Evolutionary conservation across 2,113 vertebrate species (phyloP).

Genomic region (Polyodon spathula): DNA sequence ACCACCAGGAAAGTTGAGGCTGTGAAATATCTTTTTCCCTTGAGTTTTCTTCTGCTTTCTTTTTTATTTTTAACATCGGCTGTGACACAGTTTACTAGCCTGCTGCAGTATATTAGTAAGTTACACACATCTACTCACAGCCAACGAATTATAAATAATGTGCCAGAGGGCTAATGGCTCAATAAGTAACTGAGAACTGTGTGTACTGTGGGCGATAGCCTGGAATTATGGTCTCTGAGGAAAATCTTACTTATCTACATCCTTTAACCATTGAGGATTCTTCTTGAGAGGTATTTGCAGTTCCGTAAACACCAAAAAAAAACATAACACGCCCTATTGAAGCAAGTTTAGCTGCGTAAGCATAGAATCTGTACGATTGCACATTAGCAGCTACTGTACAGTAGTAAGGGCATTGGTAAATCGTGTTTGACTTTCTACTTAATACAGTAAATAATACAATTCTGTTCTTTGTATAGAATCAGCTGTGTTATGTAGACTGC

Average conservation of each 20-base stretch:
- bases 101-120: constrained; percentile 26
- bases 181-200: constrained; percentile 50
- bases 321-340: too few relatives aligned
- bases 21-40: not conserved
- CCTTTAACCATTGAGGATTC: too few relatives aligned
- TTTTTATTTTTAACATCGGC: not conserved
- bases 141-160: constrained; percentile 55
- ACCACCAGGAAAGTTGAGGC: not conserved
- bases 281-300: too few relatives aligned
- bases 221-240: constrained; percentile 51
- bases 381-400: too few relatives aligned
- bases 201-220: constrained; percentile 37
- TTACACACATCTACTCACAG: constrained; percentile 43
- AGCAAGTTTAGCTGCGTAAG: too few relatives aligned
- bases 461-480: too few relatives aligned
- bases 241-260: constrained; percentile 34
- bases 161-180: constrained; percentile 52
- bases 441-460: too few relatives aligned
- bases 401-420: too few relatives aligned
- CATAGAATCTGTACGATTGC: too few relatives aligned
- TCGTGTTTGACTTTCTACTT: too few relatives aligned
- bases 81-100: constrained; percentile 11
- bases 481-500: too few relatives aligned
- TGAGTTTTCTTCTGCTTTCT: not conserved
- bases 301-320: too few relatives aligned